Base-by-base conservation (phyloP, 2,113 vertebrate genomes). In the Gasterosteus aculeatus region DNA sequence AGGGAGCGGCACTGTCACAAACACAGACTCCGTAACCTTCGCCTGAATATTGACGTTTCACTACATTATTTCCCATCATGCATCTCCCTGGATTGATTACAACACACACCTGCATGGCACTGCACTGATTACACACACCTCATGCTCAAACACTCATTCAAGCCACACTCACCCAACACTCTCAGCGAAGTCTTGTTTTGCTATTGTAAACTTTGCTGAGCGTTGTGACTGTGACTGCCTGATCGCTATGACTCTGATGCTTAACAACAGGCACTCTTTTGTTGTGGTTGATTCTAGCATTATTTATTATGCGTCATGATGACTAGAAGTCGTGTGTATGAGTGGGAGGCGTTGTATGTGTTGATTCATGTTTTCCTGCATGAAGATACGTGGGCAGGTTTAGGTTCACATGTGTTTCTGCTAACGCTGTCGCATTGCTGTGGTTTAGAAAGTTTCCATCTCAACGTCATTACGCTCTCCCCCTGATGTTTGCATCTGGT, bases 381-480 rank as follows among this genome's bases (percentile, higher is more conserved):
- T 29, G 31, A 51, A 49, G 39, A 72, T 56, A 39, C 57, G 61
- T 72, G 49, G 41, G 19, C 15, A 60, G 51, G 44, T 38, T 54
- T 26, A 26, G 22, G 29, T 58, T 56, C 22, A 41, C 8, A 49
- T 22, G 33, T 67, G 68, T 76, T 64, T 85, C 41, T 68, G 33
- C 42, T 38, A 47, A 72, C 22, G 18, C 4, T 62, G 5, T 22
- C 19, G 18, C 8, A 60, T 38, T 69, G 35, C 49, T 84, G 80
- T 19, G 74, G 54, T 76, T 14, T 42, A 77, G 56, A 80, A 73
- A 71, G 82, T 78, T 86, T 86, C 78, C 78, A 79, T 87, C 49
- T 82, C 49, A 54, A 19, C 49, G 65, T 87, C 53, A 60, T 87
- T 83, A 87, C 35, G 47, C 62, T 51, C 67, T 76, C n/a, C 11